Conservation (phyloP, 2,888 invertebrate species). For the Pharmacophagus antenor region DNA sequence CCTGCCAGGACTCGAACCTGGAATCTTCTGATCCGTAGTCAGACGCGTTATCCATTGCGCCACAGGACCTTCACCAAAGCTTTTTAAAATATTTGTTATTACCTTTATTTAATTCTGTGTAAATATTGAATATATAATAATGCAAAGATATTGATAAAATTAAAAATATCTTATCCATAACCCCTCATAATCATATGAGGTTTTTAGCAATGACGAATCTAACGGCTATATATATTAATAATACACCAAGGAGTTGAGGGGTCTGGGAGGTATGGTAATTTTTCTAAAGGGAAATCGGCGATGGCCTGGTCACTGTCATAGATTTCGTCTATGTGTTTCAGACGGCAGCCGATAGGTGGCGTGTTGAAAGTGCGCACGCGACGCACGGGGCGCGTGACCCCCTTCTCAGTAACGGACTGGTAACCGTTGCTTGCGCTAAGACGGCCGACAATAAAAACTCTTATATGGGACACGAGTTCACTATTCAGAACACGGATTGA, state of each 20-base stretch:
- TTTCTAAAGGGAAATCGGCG: slow-evolving; percentile 8
- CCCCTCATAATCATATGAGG: neutral
- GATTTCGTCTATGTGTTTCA: slow-evolving; percentile 28
- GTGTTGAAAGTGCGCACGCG: slow-evolving; percentile 70
- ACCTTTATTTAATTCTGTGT: neutral
- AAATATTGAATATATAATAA: neutral
- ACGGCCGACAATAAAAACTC: slow-evolving; percentile 22
- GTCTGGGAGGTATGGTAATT: neutral
- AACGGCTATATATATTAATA: neutral
- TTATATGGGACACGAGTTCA: slow-evolving; percentile 13
- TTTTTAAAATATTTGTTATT: neutral
- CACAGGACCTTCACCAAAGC: slow-evolving; percentile 63
- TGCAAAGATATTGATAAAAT: too few species aligned
- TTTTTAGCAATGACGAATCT: neutral
- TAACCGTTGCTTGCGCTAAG: slow-evolving; percentile 43
- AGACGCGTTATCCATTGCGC: slow-evolving; percentile 86
- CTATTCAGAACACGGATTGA: too few species aligned
- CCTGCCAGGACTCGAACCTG: slow-evolving; percentile 85
- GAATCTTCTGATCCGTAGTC: slow-evolving; percentile 86
- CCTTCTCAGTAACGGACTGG: slow-evolving; percentile 63
- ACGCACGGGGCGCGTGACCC: slow-evolving; percentile 55
- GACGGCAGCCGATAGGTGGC: slow-evolving; percentile 42
- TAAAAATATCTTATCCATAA: too few species aligned
- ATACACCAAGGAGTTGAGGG: neutral
- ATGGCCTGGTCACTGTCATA: slow-evolving; percentile 9